phyloP scores from a whole-genome alignment of 2,888 invertebrate genomes.

The Aphodius granarius region DNA sequence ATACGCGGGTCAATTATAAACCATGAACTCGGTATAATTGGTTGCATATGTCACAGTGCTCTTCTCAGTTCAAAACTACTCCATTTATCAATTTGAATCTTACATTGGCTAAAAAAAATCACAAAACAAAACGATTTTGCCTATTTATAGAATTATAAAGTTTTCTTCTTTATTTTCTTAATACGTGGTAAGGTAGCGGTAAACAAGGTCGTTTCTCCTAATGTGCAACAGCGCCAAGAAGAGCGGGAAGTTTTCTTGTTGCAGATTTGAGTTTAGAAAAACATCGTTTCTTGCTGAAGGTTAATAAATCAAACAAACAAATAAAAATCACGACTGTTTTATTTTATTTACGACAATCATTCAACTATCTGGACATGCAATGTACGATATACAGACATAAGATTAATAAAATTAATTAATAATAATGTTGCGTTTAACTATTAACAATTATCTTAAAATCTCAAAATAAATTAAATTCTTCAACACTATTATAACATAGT shows the following conservation, averaged over 20 bases:
- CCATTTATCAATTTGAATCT: conserved; percentile 7
- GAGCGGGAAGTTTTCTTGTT: not conserved
- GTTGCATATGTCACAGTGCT: no score
- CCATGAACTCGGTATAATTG: no score
- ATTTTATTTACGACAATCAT: no score
- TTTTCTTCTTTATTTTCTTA: conserved; percentile 76
- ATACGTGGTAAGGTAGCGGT: conserved; percentile 74
- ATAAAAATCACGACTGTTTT: no score
- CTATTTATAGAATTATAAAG: conserved; percentile 30
- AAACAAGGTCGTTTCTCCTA: no score
- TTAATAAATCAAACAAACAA: no score
- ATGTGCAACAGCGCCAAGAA: no score
- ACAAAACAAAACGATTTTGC: conserved; percentile 22
- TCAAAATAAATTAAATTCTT: conserved; percentile 27
- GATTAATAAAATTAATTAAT: not conserved
- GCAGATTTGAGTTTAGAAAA: no score
- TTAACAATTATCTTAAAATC: conserved; percentile 26
- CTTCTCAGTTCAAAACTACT: no score
- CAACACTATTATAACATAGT: conserved; percentile 22
- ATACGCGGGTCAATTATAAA: no score
- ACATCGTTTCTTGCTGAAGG: no score
- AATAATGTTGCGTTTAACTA: not conserved
- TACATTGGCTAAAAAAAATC: conserved; percentile 21
- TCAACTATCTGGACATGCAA: not conserved
- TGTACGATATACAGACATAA: not conserved